Evolutionary conservation across 2,888 invertebrate genomes (phyloP), one percentile per base, ranked within the genome.

Genomic region (Therioaphis trifolii): DNA sequence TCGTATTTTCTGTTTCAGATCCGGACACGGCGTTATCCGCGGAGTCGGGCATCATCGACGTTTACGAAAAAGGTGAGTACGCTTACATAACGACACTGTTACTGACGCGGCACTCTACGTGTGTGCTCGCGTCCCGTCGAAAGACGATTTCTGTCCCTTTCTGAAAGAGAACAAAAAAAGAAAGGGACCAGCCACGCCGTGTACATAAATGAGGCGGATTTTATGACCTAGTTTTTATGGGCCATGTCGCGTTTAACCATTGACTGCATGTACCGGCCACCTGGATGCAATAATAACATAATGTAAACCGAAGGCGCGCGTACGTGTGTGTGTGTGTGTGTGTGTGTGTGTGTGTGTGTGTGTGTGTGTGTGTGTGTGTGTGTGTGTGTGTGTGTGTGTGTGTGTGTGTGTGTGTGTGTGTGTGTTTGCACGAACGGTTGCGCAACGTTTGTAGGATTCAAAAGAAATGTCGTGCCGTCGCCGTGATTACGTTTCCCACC

Each of bases 151-250:
- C 35, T 29, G 80, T 72, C 82, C 82, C 24, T 74, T 74, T 72
- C 46, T 43, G 27, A 9, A 27, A 49, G 43, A 24, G 29, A 68
- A 69, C 24, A 78, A 69, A 55, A 12, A 66, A 40, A 68, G 78
- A 75, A 79, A 79, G 78, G 72, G 82, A 74, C 72, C 49, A 12
- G 43, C 21, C 55, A 14, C 27, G 46, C n/a, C 4, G 61, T 21
- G 21, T 15, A 21, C 21, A 43, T 24, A 76, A 76, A 61, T 12
- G 43, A 68, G 49, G 49, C 49, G n/a, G 35, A 43, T 82, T 74
- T 82, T 63, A 82, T 43, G 82, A 82, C 63, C 82, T 52, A 63
- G 80, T 80, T 72, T 72, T 72, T 72, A 74, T 63, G 63, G 72
- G 35, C 35, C 35, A 27, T 74, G 63, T 68, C 21, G 52, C 29